These are phyloP conservation scores for Drosophila mercatorum DNA, from an alignment of 2,888 invertebrate genomes.

Conservation along the genomic window DNA sequence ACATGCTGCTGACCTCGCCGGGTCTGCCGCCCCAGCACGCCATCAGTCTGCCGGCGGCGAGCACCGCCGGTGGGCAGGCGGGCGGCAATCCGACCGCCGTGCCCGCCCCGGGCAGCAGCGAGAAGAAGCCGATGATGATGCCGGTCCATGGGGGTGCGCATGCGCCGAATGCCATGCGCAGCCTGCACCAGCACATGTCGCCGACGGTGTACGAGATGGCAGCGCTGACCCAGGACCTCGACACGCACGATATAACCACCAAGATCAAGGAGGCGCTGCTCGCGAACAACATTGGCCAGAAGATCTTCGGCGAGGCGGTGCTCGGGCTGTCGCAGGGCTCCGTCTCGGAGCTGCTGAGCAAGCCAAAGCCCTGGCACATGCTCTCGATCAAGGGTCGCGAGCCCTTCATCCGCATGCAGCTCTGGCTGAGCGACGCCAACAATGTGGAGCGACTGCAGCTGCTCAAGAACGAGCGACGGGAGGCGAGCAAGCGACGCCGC, in stretches of 20 bases:
- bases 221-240: conserved; percentile 97
- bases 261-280: conserved; percentile 98
- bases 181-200: conserved; percentile 93
- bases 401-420: conserved; percentile 97
- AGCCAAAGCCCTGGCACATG: conserved; percentile 99
- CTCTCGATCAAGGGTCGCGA: conserved; percentile 98
- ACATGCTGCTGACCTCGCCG: conserved; percentile 90
- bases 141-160: conserved; percentile 88
- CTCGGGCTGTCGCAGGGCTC: conserved; percentile 98
- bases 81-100: conserved; percentile 11
- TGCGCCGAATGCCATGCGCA: conserved; percentile 89
- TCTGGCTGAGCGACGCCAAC: conserved; percentile 98
- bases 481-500: conserved; percentile 95
- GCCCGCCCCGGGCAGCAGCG: conserved; percentile 38
- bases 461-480: conserved; percentile 94
- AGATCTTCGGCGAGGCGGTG: conserved; percentile 99
- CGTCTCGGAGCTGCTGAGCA: conserved; percentile 97
- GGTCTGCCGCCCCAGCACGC: conserved; percentile 91
- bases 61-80: conserved; percentile 68
- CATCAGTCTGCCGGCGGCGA: conserved; percentile 88
- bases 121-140: conserved; percentile 86
- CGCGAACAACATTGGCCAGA: conserved; percentile 99
- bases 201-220: conserved; percentile 99
- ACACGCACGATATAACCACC: conserved; percentile 97
- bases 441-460: conserved; percentile 97